A percentile compares a stretch with the other conserved stretches of the same genome.
Evolutionary conservation across 2,113 vertebrate species (phyloP).

Genomic region (Brienomyrus longianalis): DNA sequence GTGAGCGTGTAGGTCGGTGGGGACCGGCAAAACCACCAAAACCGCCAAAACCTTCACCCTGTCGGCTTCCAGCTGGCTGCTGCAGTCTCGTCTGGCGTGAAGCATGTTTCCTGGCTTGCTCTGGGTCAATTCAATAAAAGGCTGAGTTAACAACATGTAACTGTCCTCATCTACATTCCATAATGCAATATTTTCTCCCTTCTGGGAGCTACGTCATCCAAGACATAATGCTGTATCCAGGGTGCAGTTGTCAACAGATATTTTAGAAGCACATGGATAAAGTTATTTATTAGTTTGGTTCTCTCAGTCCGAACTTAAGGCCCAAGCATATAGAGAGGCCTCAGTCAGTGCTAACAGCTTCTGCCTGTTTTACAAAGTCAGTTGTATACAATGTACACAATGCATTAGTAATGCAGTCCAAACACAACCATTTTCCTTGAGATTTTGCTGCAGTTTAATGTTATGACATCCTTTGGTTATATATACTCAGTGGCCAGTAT

Average conservation of each 20-base stretch:
- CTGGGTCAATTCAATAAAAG: not conserved
- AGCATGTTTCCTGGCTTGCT: not conserved
- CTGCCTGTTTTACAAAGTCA: not conserved
- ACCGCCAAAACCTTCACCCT: not conserved
- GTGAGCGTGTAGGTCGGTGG: not conserved
- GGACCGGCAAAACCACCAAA: not conserved
- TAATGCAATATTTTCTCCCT: conserved; percentile 2
- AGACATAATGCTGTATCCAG: not conserved
- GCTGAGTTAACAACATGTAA: not conserved
- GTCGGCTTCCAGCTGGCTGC: not conserved
- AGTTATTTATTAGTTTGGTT: not conserved
- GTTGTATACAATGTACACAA: not conserved
- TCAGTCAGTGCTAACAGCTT: not conserved
- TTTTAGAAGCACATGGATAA: not conserved
- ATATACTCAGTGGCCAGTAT: not conserved
- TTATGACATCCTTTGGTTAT: not conserved
- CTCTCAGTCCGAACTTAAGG: not conserved
- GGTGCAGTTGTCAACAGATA: not conserved
- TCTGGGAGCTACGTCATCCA: not conserved
- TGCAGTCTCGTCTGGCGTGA: not conserved
- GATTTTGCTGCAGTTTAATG: not conserved
- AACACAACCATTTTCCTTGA: not conserved
- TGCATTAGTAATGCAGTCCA: not conserved
- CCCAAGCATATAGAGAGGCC: not conserved
- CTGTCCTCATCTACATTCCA: not conserved